Evolutionary conservation across 2,113 vertebrate species (phyloP), one percentile per base, ranked within the genome.

Genomic region (Carollia perspicillata): DNA sequence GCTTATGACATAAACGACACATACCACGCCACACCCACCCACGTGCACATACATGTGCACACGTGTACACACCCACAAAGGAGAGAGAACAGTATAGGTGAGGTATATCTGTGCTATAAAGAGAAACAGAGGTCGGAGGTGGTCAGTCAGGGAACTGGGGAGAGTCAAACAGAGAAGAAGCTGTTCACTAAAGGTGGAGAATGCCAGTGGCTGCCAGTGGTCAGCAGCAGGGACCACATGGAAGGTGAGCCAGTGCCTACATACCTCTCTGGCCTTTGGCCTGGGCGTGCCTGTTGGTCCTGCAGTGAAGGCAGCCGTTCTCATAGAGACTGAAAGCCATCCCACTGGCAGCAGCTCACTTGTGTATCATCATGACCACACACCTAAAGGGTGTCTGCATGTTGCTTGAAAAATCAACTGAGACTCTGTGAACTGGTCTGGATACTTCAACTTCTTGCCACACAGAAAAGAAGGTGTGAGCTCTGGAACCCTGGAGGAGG

Each of bases 401-500:
- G 63, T 95, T 69, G 16, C 10, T 69, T 30, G 18, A 95, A 63
- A 63, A 84, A 78, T 78, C 40, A 68, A 71, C 30, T 49, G 53
- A 93, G 33, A 58, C 68, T 69, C 35, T 77, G 40, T 53, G 6
- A 84, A 87, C 33, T 53, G 17, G 58, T 74, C 47, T 14, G 35
- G 33, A 69, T 8, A 40, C 33, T 65, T 60, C 18, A 81, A 51
- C 42, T 35, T 77, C 69, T 47, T 49, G 26, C 33, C 33, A 51
- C 23, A n/a, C 42, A 65, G 22, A 65, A 53, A 92, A 80, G 23
- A 72, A 77, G 55, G 8, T 33, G 8, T 51, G 23, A 87, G 10
- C 16, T 87, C 51, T 83, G 23, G n/a, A 90, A 65, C 49, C 17
- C 75, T 79, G 17, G 13, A 77, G 35, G 4, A 81, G 26, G 4